Evolutionary conservation across 1,140 invertebrate species (phyloP).

Genomic region (Trigoniulus corallinus): DNA sequence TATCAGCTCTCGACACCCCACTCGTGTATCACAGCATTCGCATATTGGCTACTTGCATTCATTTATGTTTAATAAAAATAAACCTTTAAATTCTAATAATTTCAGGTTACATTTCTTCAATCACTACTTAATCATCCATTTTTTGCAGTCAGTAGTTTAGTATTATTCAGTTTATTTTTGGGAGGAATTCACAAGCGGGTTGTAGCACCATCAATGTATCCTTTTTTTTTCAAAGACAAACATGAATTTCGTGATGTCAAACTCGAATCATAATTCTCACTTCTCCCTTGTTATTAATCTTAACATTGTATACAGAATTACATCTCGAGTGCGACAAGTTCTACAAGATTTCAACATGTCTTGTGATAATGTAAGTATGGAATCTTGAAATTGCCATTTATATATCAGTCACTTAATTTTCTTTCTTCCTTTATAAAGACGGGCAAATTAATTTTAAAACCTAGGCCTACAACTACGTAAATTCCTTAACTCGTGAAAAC

Average conservation of each 20-base stretch:
- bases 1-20: no score
- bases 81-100: constrained; percentile 10
- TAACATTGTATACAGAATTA: constrained; percentile 38
- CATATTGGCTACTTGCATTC: neutral
- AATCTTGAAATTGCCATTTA: constrained; percentile 34
- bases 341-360: constrained; percentile 94
- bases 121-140: constrained; percentile 90
- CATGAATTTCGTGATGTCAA: no score
- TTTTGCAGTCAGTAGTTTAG: constrained; percentile 76
- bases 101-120: constrained; percentile 59
- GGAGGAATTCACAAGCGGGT: constrained; percentile 87
- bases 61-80: neutral
- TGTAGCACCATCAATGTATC: constrained; percentile 78
- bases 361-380: constrained; percentile 90
- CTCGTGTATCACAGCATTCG: no score
- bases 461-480: constrained; percentile 13
- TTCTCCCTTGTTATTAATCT: constrained; percentile 3
- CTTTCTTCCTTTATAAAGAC: constrained; percentile 9
- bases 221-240: no score
- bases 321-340: constrained; percentile 67
- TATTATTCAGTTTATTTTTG: constrained; percentile 74
- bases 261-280: neutral
- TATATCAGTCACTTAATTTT: constrained; percentile 1
- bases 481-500: no score
- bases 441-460: constrained; percentile 16